Evolutionary conservation across 2,113 vertebrate genomes (phyloP), one percentile per base, ranked within the genome.

Genomic region (Nannospalax galili): DNA sequence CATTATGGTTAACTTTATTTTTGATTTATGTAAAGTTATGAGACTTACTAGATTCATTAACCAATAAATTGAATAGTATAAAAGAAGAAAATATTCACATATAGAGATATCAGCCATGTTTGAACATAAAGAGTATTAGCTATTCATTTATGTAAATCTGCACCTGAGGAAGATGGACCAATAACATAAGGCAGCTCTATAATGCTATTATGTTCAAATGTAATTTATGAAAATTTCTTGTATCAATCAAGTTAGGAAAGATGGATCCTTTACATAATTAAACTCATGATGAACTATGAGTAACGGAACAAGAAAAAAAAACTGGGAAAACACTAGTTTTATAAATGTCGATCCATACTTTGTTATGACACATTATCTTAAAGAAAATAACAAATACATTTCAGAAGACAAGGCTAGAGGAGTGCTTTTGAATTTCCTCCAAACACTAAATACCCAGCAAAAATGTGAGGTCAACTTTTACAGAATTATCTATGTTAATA

Each of bases 261-360:
- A 95, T 87, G 64, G 60, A 92, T 97, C 58, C 84, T 92, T 92
- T 40, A 65, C 15, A 32, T 90, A 92, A 96, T 93, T 52, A 88
- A 96, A 96, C 2, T 11, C 40, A 79, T 91, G 26, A 81, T 93
- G 64, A 96, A 97, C 94, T 72, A 30, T 0, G 42, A 58, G 22
- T 42, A 35, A 94, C 86, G 37, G 90, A 96, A 94, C 95, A 95
- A 90, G 0, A 12, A 20, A 48, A 64, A 65, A 67, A 75, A 52
- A 56, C 93, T 0, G 82, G 30, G 26, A 95, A 92, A 95, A 96
- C 88, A 86, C 7, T 30, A 93, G 90, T 92, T 87, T 84, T 48
- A 65, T 74, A 91, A 90, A 74, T 60, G 28, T n/a, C 17, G 40
- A 40, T 35, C 1, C 5, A 1, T 48, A 80, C 72, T 78, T 91